Evolutionary conservation across 2,113 vertebrate species (phyloP).

Genomic region (Phyllostomus discolor): DNA sequence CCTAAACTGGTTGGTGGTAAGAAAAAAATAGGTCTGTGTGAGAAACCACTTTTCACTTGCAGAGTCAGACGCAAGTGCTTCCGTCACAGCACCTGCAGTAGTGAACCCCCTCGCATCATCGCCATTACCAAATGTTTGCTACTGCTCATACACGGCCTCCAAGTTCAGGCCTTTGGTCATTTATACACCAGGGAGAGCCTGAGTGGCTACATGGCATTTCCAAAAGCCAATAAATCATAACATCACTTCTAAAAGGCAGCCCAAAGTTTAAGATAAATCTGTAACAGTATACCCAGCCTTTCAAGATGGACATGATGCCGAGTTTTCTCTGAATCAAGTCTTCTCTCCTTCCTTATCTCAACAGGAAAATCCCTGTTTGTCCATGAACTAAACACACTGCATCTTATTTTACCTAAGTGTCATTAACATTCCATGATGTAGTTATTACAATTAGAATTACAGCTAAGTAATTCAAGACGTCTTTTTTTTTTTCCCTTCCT

Average conservation of each 20-base stretch:
- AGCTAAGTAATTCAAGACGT: not conserved
- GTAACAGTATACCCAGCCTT: not conserved
- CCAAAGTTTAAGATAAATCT: not conserved
- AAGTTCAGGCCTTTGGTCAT: not conserved
- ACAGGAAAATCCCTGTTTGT: not conserved
- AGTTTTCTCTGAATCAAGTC: not conserved
- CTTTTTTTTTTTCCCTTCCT: not conserved
- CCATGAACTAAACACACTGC: not conserved
- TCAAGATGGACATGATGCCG: not conserved
- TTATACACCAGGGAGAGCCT: not conserved
- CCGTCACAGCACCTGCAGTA: not conserved
- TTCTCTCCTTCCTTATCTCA: not conserved
- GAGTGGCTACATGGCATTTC: not conserved
- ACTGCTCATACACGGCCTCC: not conserved
- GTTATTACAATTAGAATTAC: not conserved
- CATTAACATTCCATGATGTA: not conserved
- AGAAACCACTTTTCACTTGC: not conserved
- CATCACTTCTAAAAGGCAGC: not conserved
- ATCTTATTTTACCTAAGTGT: not conserved
- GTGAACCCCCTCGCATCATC: not conserved
- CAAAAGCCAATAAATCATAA: not conserved
- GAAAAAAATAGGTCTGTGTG: not conserved
- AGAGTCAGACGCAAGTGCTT: not conserved
- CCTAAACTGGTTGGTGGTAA: not conserved
- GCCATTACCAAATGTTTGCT: not conserved